These are phyloP conservation scores for Apis cerana DNA, from an alignment of 1,140 invertebrate genomes.

Conservation along the genomic window DNA sequence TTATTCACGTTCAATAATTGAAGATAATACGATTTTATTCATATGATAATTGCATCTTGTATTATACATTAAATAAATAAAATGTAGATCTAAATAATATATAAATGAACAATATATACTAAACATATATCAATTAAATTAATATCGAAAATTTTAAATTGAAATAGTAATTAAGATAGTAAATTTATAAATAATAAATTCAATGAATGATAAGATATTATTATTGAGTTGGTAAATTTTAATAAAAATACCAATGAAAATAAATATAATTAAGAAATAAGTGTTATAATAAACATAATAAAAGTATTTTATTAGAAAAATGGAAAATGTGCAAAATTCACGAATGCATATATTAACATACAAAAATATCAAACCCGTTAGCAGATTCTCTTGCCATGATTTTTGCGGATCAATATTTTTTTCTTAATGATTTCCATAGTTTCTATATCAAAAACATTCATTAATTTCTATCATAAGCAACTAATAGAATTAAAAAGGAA, in stretches of 20 bases:
- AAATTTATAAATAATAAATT: no score
- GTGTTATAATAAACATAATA: no score
- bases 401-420: not conserved
- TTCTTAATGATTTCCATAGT: not conserved
- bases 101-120: not conserved
- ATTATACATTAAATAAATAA: not conserved
- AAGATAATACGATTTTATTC: slow-evolving; percentile 52
- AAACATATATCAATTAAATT: not conserved
- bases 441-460: not conserved
- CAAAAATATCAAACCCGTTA: slow-evolving; percentile 3
- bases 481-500: not conserved
- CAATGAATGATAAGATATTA: no score
- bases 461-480: not conserved
- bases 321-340: not conserved
- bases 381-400: not conserved
- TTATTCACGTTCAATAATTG: slow-evolving; percentile 27
- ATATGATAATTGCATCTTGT: slow-evolving; percentile 26
- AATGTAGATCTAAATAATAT: not conserved
- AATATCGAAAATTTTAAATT: not conserved
- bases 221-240: no score
- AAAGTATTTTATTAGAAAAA: no score
- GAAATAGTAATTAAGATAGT: no score
- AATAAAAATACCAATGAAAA: no score
- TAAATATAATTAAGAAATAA: no score
- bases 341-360: not conserved